Evolutionary conservation across 2,797 vertebrate species (phyloP), one percentile per base, ranked within the genome.

Genomic region (Pteronotus mesoamericanus): DNA sequence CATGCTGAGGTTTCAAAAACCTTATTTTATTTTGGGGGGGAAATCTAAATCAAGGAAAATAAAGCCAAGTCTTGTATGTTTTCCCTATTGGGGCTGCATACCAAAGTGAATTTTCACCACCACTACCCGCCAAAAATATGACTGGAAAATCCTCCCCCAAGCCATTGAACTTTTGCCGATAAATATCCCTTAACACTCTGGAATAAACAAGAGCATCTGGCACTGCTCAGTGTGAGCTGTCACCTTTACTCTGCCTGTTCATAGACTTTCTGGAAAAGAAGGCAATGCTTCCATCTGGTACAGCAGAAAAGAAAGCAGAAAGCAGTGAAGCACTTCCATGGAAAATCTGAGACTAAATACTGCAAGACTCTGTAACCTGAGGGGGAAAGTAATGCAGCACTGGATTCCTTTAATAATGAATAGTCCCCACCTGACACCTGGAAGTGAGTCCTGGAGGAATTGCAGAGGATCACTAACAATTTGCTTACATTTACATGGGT

Each of bases 221-320:
- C 94, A 32, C 4, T 1, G 0, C 46, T 96, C 92, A 1, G 88
- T 97, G 80, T 87, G 97, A 97, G 97, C 97, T 97, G 95, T 96
- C 96, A 95, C 94, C 97, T 97, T 96, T 96, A 95, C 89, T 97
- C 96, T 94, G 96, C 94, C 96, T 97, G 94, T 93, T 96, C 97
- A 97, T 93, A 97, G 96, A 96, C 95, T 97, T 97, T 96, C 94
- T 95, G 94, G 96, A 90, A 97, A 75, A 96, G 91, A 86, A 97
- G 86, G 72, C 46, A 72, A 77, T 53, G 77, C 86, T 96, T 96
- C 97, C 97, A 98, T 97, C 95, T 97, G 97, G 94, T 97, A 95
- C 83, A 87, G 89, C 89, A 95, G 95, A 90, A 94, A 72, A 91
- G 75, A 79, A 94, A 89, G 85, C 34, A 92, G 79, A 93, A 90